Base-by-base conservation (phyloP, 2,113 vertebrate species). In the Anser cygnoides region DNA sequence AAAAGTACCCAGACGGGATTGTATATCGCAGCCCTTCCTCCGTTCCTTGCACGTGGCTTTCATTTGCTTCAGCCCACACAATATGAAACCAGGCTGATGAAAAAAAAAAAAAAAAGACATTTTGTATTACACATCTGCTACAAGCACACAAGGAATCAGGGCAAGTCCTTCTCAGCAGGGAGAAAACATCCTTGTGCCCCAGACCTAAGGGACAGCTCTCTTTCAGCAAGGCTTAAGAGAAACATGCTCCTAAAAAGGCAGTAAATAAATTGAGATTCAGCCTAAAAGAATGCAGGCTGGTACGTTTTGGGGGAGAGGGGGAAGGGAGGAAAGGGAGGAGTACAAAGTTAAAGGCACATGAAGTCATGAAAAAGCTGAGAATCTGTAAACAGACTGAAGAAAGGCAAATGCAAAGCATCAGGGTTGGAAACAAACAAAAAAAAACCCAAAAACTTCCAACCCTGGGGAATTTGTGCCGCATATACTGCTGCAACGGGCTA, bases 321-420 rank as follows among this genome's bases (percentile, higher is more conserved):
- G 3, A 84, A 80, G 37, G 33, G 70, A 66, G 23, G 26, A 55
- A 73, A 81, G 46, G 52, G 74, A 92, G 54, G 25, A 84, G 55
- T 44, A 46, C 37, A 61, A 86, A 93, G 21, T 52, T 68, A 93
- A 77, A 96, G 73, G 89, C 88, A 84, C 70, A 90, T 84, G 74
- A 43, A 92, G 61, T 61, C 49, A 49, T 44, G 76, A 77, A 92
- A 92, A 95, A 75, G 11, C 76, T 76, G 70, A 49, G 54, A 94
- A 93, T 93, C 86, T 72, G 81, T 96, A 95, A 96, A 84, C 23
- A 84, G 80, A 71, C 57, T 68, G 80, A 81, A 74, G 33, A 88
- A 58, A 5, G 28, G 31, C 0, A 2, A 93, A 90, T 11, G 70
- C 89, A 94, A 90, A 82, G 43, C 14, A 2, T 14, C 9, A 63